phyloP scores from a whole-genome alignment of 2,797 vertebrate species.

The Lerista edwardsae region DNA sequence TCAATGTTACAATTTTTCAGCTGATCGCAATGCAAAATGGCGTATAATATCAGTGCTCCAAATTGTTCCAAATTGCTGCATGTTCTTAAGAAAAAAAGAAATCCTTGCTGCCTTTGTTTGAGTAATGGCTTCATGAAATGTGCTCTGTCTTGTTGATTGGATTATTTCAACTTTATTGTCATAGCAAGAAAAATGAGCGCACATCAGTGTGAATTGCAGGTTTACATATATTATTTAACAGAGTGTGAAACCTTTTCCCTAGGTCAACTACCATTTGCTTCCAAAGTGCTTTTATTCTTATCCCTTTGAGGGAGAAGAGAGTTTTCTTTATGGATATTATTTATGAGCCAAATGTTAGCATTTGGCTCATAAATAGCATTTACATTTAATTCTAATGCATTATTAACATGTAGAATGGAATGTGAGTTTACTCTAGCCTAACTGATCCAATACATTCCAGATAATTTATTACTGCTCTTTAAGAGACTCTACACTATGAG shows the following conservation, averaged over 20 bases:
- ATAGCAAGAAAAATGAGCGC: conserved; percentile 63
- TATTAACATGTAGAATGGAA: conserved; percentile 53
- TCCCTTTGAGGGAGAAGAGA: conserved; percentile 47
- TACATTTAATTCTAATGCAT: conserved; percentile 57
- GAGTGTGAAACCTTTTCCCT: conserved; percentile 63
- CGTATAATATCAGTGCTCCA: conserved; percentile 54
- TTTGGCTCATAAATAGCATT: conserved; percentile 29
- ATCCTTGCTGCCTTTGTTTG: conserved; percentile 60
- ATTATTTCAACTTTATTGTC: conserved; percentile 58
- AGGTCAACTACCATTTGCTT: conserved; percentile 59
- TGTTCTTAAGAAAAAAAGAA: conserved; percentile 43
- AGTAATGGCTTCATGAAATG: conserved; percentile 59
- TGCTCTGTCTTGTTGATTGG: conserved; percentile 65
- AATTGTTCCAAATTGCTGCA: conserved; percentile 64
- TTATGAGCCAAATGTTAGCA: conserved; percentile 54
- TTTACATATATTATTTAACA: conserved; percentile 72
- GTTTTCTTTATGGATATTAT: conserved; percentile 48
- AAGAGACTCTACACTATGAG: not conserved
- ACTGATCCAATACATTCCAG: conserved; percentile 8
- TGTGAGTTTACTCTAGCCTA: conserved; percentile 33
- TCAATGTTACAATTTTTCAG: conserved; percentile 59
- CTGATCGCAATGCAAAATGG: conserved; percentile 62
- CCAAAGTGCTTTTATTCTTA: conserved; percentile 53
- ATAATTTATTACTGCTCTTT: conserved; percentile 26
- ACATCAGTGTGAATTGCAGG: conserved; percentile 65